Conservation (phyloP, 2,888 invertebrate species). For the Aphrophora alni region DNA sequence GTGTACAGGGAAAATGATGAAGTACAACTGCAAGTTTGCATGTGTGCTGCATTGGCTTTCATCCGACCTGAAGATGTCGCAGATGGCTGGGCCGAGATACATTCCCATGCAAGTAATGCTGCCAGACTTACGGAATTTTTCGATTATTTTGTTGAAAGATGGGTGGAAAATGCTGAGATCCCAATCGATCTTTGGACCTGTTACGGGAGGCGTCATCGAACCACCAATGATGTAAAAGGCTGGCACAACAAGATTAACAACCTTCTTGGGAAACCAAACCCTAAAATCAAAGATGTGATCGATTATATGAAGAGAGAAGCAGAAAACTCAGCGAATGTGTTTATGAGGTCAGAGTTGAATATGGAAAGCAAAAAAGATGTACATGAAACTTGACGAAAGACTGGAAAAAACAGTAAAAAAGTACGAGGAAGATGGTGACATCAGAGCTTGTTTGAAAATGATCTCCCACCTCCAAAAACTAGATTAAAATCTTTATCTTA, state of each 20-base stretch:
- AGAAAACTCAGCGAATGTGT: slow-evolving; percentile 3
- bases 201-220: neutral
- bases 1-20: neutral
- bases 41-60: neutral
- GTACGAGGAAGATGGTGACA: slow-evolving; percentile 7
- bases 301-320: slow-evolving; percentile 15
- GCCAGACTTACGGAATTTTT: neutral
- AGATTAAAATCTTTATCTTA: slow-evolving; percentile 4
- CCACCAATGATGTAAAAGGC: neutral
- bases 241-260: neutral
- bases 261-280: neutral
- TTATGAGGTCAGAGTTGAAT: slow-evolving; percentile 11
- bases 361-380: slow-evolving; percentile 9
- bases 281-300: slow-evolving; percentile 13
- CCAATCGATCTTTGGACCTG: neutral
- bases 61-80: neutral
- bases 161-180: neutral
- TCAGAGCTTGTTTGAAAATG: neutral
- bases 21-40: neutral
- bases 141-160: neutral
- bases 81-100: neutral
- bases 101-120: neutral
- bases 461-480: neutral
- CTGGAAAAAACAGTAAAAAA: neutral
- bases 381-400: slow-evolving; percentile 19